A percentile compares a stretch with the other conserved stretches of the same genome.
Conservation (phyloP, 1,140 invertebrate species). For the Heliconius congener region DNA sequence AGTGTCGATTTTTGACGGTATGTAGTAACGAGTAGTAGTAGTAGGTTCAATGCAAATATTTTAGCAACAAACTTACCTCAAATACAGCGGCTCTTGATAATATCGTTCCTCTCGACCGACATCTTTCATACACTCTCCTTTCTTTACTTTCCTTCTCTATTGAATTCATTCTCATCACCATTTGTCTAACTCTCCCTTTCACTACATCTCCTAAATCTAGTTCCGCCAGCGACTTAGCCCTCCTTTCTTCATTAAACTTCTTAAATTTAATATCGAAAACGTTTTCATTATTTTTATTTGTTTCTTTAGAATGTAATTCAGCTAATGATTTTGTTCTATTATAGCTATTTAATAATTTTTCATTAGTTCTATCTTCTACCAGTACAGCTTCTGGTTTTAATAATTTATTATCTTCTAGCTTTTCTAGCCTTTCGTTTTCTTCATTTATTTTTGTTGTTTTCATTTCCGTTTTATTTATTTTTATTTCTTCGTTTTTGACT, state of each 20-base stretch:
- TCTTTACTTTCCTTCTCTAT: constrained; percentile 45
- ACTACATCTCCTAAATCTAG: constrained; percentile 54
- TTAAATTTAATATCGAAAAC: neutral
- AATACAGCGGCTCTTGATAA: constrained; percentile 65
- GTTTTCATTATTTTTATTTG: neutral
- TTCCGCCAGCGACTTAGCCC: constrained; percentile 55
- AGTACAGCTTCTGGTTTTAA: neutral
- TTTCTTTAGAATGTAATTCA: neutral
- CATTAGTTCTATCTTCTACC: neutral
- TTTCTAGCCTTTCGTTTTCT: neutral
- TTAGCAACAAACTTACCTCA: constrained; percentile 52
- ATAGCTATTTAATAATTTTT: neutral
- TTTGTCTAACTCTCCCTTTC: constrained; percentile 55
- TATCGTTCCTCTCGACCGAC: constrained; percentile 47
- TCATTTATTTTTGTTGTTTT: neutral
- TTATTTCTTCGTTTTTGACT: neutral
- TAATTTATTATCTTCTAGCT: neutral
- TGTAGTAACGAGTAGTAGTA: neutral
- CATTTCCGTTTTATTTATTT: neutral
- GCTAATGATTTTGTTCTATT: constrained; percentile 1
- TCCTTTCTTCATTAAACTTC: constrained; percentile 38
- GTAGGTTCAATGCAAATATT: neutral
- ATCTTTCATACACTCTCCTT: constrained; percentile 45
- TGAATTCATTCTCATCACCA: constrained; percentile 61
- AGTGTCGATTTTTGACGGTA: too few relatives aligned